Evolutionary conservation across 2,888 invertebrate species (phyloP).

Genomic region (Cataglyphis cursor): DNA sequence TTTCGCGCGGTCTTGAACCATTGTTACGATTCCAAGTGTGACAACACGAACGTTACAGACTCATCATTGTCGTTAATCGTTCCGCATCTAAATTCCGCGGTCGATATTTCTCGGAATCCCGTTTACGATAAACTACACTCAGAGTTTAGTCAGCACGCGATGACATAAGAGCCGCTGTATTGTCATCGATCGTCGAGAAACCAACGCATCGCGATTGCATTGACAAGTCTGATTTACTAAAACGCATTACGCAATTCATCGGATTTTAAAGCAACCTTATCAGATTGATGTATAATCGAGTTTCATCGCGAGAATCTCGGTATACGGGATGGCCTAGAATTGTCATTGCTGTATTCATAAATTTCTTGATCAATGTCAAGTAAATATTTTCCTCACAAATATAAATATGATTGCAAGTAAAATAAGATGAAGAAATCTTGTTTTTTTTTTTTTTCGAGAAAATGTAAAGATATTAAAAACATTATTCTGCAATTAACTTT

Average conservation of each 20-base stretch:
- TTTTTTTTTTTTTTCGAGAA: neutral
- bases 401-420: neutral
- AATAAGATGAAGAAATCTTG: neutral
- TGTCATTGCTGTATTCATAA: neutral
- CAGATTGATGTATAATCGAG: neutral
- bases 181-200: slow-evolving; percentile 7
- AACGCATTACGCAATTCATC: slow-evolving; percentile 17
- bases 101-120: neutral
- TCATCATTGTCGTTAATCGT: slow-evolving; percentile 2
- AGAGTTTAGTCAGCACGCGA: neutral
- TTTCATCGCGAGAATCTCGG: neutral
- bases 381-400: neutral
- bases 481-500: neutral
- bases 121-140: neutral
- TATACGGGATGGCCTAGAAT: neutral
- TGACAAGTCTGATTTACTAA: slow-evolving; percentile 7
- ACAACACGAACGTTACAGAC: neutral
- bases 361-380: neutral
- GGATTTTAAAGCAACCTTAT: neutral
- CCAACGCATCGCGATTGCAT: neutral
- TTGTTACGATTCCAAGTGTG: neutral
- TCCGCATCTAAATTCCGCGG: neutral
- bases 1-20: neutral
- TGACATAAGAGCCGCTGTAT: neutral
- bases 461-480: neutral